Evolutionary conservation across 2,113 vertebrate species (phyloP), one percentile per base, ranked within the genome.

Genomic region (Brachypteracias leptosomus): DNA sequence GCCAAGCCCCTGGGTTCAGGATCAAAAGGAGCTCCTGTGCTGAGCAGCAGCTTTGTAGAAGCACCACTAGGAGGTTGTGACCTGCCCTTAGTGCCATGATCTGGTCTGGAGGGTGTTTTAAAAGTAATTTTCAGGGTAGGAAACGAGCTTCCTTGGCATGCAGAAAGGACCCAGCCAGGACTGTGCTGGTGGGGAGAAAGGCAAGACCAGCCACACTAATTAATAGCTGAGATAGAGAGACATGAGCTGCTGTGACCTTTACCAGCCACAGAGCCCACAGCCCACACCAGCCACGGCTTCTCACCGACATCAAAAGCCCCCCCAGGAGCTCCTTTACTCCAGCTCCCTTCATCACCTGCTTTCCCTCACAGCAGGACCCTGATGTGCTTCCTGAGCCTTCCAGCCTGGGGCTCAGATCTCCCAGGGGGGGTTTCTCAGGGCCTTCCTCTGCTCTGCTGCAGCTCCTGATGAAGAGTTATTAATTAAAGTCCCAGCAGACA

Each of bases 391-490:
- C 29, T 18, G 31, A 87, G 38, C 75, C 63, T 26, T 51, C 83
- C 16, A 44, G 65, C n/a, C 29, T 20, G 65, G 12, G 77, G 24
- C 52, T 51, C 89, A 78, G 59, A 38, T 94, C 85, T 91, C 93
- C 89, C 4, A 25, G 68, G 42, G 78, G 68, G 78, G 44, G 58
- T 40, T 19, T 76, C 92, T 71, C 61, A 2, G 55, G 17, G 88
- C 89, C 76, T 40, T n/a, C 54, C 79, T 63, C 90, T 4, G 67
- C 92, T 51, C 29, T 29, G 92, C 92, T 24, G 67, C 78, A 73
- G 71, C 92, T 95, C 85, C 90, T 85, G 90, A 65, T 52, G 79
- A 49, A 72, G 3, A 25, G 33, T 44, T 86, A 85, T 89, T 91
- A 36, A 90, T 92, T 77, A 83, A 78, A 51, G 49, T 13, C 79